Conservation (phyloP, 37 sponge, comb jelly and placozoan species). For the Geodia barretti region DNA sequence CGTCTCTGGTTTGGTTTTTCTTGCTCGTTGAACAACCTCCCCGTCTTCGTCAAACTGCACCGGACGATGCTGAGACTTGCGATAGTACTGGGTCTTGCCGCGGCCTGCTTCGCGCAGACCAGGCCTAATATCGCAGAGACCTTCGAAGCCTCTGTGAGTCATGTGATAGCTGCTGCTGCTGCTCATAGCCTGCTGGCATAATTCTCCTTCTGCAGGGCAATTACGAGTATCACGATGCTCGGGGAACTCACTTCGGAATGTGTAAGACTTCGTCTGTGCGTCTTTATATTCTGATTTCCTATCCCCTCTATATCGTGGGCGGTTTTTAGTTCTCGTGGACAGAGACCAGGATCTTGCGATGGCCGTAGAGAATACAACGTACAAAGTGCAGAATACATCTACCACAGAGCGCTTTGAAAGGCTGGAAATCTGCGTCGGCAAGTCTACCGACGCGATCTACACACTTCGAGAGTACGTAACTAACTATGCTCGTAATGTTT, state of each 20-base stretch:
- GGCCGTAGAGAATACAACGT: neutral
- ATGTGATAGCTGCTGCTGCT: too few relatives aligned
- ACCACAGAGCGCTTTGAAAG: neutral
- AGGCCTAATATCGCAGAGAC: constrained; percentile 29
- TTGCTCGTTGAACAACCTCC: too few relatives aligned
- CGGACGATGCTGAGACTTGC: constrained; percentile 21
- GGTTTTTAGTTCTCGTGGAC: neutral
- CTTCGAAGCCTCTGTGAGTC: constrained; percentile 3
- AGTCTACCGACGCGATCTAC: neutral
- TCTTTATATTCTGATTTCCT: neutral
- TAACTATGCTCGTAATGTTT: neutral
- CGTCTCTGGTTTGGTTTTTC: too few relatives aligned
- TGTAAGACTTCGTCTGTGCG: neutral
- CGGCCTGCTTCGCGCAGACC: constrained; percentile 32
- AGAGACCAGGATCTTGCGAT: neutral
- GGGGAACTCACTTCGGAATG: constrained; percentile 19
- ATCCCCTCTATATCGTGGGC: too few relatives aligned
- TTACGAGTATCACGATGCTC: neutral
- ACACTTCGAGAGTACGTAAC: neutral
- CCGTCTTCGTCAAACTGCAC: too few relatives aligned
- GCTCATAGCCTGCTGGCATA: too few relatives aligned
- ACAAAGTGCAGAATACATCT: neutral
- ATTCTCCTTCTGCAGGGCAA: neutral
- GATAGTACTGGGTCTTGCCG: constrained; percentile 4
- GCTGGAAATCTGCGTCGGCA: neutral